phyloP scores from a whole-genome alignment of 1,140 invertebrate genomes.

The Neelides sp. region DNA sequence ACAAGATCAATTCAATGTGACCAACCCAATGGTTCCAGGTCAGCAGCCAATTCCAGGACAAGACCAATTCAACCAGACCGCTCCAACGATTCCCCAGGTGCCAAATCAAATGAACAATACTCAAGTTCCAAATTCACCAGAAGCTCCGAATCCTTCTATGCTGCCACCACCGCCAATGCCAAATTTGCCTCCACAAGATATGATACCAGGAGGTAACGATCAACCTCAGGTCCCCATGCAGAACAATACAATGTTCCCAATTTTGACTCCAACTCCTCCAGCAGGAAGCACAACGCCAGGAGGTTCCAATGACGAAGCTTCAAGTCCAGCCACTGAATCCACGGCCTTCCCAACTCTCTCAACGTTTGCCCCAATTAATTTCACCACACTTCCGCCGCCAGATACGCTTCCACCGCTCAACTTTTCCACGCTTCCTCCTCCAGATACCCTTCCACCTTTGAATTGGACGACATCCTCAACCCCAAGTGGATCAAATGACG shows the following conservation, averaged over 20 bases:
- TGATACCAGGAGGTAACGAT: neutral
- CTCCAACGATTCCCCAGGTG: neutral
- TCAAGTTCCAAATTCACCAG: slow-evolving; percentile 1
- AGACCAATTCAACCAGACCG: slow-evolving; percentile 1
- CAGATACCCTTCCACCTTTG: slow-evolving; percentile 2
- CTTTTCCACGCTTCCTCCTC: slow-evolving; percentile 12
- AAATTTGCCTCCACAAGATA: slow-evolving; percentile 5
- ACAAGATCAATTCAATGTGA: neutral
- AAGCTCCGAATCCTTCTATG: neutral
- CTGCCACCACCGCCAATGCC: neutral
- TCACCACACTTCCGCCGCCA: neutral
- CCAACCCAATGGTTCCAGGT: neutral
- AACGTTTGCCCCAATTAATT: neutral
- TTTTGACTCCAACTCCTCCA: slow-evolving; percentile 14
- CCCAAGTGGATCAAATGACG: neutral
- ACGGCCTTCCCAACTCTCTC: neutral
- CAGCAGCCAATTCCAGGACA: slow-evolving; percentile 6
- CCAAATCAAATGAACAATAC: neutral
- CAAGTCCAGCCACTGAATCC: neutral
- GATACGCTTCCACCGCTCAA: neutral
- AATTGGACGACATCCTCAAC: neutral
- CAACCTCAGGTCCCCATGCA: neutral
- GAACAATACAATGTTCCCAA: neutral
- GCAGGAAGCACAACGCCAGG: neutral
- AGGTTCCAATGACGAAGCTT: neutral